Evolutionary conservation across 2,113 vertebrate species (phyloP).

Genomic region (Muscicapa adusta): DNA sequence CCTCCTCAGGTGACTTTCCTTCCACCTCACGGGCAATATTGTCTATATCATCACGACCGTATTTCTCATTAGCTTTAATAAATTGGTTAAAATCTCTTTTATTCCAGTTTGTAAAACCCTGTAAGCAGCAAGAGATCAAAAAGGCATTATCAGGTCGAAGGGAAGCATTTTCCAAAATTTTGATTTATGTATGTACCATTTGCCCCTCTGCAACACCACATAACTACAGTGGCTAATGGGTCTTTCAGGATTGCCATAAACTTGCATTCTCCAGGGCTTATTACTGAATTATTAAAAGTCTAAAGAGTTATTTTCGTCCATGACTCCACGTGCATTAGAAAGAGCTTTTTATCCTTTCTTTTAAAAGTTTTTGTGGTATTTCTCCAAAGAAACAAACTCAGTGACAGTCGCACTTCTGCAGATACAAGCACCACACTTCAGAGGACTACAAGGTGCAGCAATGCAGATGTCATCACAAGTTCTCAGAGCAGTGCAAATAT

Average conservation of each 20-base stretch:
- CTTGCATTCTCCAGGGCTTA: not conserved
- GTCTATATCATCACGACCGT: conserved; percentile 87
- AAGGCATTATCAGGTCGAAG: not conserved
- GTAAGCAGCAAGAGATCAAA: conserved; percentile 16
- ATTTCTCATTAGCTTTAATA: conserved; percentile 91
- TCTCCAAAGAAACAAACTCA: not conserved
- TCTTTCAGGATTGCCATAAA: conserved; percentile 1
- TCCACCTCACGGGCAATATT: conserved; percentile 88
- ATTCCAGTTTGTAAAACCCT: conserved; percentile 92
- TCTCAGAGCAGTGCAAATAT: not conserved
- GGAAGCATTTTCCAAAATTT: not conserved
- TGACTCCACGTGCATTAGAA: not conserved
- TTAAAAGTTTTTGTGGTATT: not conserved
- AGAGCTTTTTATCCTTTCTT: not conserved
- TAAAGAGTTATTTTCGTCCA: not conserved
- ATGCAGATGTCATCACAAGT: not conserved
- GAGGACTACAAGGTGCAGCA: not conserved
- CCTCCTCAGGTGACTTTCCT: conserved; percentile 87
- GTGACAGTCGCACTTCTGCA: not conserved
- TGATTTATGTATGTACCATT: not conserved
- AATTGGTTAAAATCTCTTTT: conserved; percentile 92
- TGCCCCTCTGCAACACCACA: not conserved
- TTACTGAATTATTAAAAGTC: not conserved
- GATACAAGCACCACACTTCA: not conserved
- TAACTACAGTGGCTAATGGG: not conserved